phyloP scores from a whole-genome alignment of 2,797 vertebrate genomes.

The Microctenopoma steveboyesi region DNA sequence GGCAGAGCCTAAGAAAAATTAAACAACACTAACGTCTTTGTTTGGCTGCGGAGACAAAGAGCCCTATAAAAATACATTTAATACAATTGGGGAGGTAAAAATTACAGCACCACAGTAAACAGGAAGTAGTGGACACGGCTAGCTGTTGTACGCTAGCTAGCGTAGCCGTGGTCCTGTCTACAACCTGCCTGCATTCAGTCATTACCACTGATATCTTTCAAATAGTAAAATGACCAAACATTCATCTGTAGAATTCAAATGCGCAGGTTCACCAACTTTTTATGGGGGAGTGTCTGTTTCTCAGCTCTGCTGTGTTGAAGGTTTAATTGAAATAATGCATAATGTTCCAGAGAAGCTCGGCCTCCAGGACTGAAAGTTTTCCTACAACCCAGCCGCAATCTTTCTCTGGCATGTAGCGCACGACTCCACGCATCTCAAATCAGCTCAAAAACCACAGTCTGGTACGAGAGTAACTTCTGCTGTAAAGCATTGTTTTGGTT shows the following conservation, averaged over 20 bases:
- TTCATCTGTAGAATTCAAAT: background rate
- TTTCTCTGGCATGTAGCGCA: background rate
- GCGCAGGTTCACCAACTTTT: too few species aligned
- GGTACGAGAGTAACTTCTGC: background rate
- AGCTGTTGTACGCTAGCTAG: background rate
- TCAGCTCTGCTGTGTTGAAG: constrained; percentile 18
- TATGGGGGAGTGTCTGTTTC: background rate
- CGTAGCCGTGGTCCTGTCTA: background rate
- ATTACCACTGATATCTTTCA: background rate
- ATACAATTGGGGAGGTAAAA: too few species aligned
- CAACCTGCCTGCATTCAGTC: too few species aligned
- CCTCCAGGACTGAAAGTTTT: background rate
- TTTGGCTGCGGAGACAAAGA: too few species aligned
- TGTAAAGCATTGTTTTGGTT: background rate
- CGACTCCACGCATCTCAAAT: background rate
- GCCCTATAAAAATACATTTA: too few species aligned
- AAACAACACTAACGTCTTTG: too few species aligned
- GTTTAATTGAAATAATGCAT: constrained; percentile 14
- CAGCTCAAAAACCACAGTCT: background rate
- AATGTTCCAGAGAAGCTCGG: constrained; percentile 5
- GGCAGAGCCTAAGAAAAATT: constrained; percentile 27
- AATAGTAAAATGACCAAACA: background rate
- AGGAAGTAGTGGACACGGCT: background rate
- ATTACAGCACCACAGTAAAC: background rate
- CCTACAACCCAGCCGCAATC: background rate